phyloP scores from a whole-genome alignment of 2,888 invertebrate species.

The Helicoverpa assulta region DNA sequence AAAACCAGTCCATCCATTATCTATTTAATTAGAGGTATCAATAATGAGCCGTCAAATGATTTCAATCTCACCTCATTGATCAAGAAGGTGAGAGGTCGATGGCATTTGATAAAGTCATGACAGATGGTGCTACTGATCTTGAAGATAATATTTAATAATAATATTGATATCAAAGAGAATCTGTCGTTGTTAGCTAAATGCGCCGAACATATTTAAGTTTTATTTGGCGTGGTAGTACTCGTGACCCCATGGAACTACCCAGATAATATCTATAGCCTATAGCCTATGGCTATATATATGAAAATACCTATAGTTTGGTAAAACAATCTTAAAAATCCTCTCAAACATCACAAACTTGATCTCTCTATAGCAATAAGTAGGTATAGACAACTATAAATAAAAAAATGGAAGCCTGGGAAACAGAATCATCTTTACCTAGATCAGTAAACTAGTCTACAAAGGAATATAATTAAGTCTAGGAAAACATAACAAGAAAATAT shows the following conservation, averaged over 20 bases:
- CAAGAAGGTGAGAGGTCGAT: slow-evolving; percentile 23
- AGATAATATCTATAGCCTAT: too few relatives aligned
- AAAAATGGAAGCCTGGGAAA: too few relatives aligned
- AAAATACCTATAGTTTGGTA: too few relatives aligned
- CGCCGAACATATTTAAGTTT: not conserved
- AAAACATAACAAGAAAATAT: not conserved
- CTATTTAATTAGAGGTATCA: slow-evolving; percentile 1
- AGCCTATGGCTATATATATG: too few relatives aligned
- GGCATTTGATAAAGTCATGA: slow-evolving; percentile 25
- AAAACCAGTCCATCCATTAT: not conserved
- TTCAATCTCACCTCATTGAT: slow-evolving; percentile 39
- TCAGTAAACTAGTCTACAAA: too few relatives aligned
- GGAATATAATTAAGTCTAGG: not conserved
- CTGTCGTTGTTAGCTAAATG: not conserved
- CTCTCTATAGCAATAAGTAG: too few relatives aligned
- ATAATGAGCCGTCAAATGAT: slow-evolving; percentile 36
- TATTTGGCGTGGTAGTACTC: too few relatives aligned
- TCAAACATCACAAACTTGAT: too few relatives aligned
- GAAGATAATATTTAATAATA: slow-evolving; percentile 3
- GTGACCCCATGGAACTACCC: too few relatives aligned
- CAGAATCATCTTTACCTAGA: too few relatives aligned
- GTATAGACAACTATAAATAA: too few relatives aligned
- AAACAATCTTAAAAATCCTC: too few relatives aligned
- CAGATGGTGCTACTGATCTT: slow-evolving; percentile 34
- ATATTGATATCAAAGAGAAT: not conserved